Conservation (phyloP, 1,140 invertebrate genomes). For the Glomeris maerens region DNA sequence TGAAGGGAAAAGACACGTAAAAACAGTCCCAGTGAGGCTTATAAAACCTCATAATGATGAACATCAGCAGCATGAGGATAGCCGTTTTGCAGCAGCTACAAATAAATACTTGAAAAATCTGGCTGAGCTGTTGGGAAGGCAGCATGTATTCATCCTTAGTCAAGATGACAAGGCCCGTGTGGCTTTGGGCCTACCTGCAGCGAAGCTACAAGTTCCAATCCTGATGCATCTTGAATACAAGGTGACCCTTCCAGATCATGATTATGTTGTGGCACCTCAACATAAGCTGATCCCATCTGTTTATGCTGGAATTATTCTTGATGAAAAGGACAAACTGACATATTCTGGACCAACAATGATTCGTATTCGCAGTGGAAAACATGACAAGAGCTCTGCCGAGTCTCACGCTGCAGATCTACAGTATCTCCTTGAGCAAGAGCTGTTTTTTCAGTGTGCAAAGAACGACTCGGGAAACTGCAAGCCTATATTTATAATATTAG, state of each 20-base stretch:
- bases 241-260: slow-evolving; percentile 31
- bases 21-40: slow-evolving; percentile 23
- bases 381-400: slow-evolving; percentile 21
- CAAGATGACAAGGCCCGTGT: slow-evolving; percentile 33
- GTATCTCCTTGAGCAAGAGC: slow-evolving; percentile 10
- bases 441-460: too few relatives aligned
- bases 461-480: slow-evolving; percentile 21
- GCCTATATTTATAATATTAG: slow-evolving; percentile 28
- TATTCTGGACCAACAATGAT: slow-evolving; percentile 30
- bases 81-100: slow-evolving; percentile 18
- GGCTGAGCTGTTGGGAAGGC: slow-evolving; percentile 17
- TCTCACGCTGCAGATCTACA: slow-evolving; percentile 28
- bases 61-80: slow-evolving; percentile 21
- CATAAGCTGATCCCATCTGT: too few relatives aligned
- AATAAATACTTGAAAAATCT: slow-evolving; percentile 19
- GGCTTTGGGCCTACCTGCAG: slow-evolving; percentile 30
- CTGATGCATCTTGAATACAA: slow-evolving; percentile 32
- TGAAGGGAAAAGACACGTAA: slow-evolving; percentile 23
- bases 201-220: slow-evolving; percentile 27
- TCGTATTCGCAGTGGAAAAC: slow-evolving; percentile 28
- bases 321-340: slow-evolving; percentile 24
- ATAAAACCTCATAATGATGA: slow-evolving; percentile 17
- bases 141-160: slow-evolving; percentile 20
- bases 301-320: slow-evolving; percentile 24
- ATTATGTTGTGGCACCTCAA: slow-evolving; percentile 28